These are phyloP conservation scores for Liasis olivaceus DNA, from an alignment of 2,797 vertebrate genomes.

Conservation along the genomic window DNA sequence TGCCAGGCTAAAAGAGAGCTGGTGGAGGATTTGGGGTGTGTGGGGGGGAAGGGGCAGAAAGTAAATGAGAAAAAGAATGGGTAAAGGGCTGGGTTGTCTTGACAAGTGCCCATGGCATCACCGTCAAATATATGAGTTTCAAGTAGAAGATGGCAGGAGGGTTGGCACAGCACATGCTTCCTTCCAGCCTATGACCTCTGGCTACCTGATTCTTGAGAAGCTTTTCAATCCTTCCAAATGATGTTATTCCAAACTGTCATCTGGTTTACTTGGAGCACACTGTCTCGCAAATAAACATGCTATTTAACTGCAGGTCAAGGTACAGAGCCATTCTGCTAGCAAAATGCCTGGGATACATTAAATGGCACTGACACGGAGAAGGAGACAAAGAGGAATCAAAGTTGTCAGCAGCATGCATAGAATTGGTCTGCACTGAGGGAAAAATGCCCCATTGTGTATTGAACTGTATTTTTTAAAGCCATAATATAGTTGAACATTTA, in stretches of 20 bases:
- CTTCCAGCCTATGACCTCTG: slow-evolving; percentile 70
- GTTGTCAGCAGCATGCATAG: slow-evolving; percentile 48
- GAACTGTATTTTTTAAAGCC: slow-evolving; percentile 46
- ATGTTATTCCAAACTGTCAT: slow-evolving; percentile 64
- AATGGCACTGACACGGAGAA: slow-evolving; percentile 56
- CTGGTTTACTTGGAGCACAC: slow-evolving; percentile 64
- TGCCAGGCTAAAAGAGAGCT: slow-evolving; percentile 54
- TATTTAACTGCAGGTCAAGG: slow-evolving; percentile 69
- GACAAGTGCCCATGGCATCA: slow-evolving; percentile 73
- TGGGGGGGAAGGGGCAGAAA: slow-evolving; percentile 34
- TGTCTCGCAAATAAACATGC: slow-evolving; percentile 65
- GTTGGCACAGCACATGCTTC: slow-evolving; percentile 72
- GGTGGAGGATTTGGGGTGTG: not conserved
- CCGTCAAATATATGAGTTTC: slow-evolving; percentile 67
- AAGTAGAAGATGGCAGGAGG: slow-evolving; percentile 67
- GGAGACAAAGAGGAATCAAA: slow-evolving; percentile 63
- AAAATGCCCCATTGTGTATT: slow-evolving; percentile 7
- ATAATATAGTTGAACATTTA: slow-evolving; percentile 32
- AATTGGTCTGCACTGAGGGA: slow-evolving; percentile 1
- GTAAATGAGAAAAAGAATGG: slow-evolving; percentile 3
- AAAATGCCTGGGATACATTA: slow-evolving; percentile 59
- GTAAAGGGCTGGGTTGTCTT: slow-evolving; percentile 48
- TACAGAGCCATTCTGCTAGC: slow-evolving; percentile 56
- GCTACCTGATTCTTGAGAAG: slow-evolving; percentile 72
- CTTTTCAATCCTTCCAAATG: slow-evolving; percentile 67